phyloP scores from a whole-genome alignment of 2,888 invertebrate genomes.

The Tholera decimalis region DNA sequence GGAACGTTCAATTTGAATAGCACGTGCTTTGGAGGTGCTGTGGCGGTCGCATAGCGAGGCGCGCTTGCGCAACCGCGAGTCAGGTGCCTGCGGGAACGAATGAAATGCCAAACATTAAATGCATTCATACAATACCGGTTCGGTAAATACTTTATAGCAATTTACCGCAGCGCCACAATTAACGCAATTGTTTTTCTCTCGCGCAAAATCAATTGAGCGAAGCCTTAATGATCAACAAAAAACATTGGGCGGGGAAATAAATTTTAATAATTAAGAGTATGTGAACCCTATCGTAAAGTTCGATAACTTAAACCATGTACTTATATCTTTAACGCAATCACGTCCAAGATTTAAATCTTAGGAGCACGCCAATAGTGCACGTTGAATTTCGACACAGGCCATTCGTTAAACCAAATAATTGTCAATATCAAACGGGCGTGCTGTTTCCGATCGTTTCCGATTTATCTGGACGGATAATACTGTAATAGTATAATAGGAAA shows the following conservation, averaged over 20 bases:
- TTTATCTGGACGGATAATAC: slow-evolving; percentile 77
- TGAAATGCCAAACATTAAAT: slow-evolving; percentile 65
- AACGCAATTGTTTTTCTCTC: slow-evolving; percentile 66
- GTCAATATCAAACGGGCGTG: slow-evolving; percentile 78
- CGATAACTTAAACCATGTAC: slow-evolving; percentile 64
- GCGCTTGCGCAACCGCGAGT: slow-evolving; percentile 68
- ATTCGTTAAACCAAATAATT: slow-evolving; percentile 83
- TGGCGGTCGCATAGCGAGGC: slow-evolving; percentile 53
- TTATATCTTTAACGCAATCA: slow-evolving; percentile 76
- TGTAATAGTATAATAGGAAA: slow-evolving; percentile 81
- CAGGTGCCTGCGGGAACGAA: slow-evolving; percentile 78
- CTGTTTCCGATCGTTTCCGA: slow-evolving; percentile 82
- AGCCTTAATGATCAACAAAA: slow-evolving; percentile 64
- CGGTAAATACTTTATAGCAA: slow-evolving; percentile 61
- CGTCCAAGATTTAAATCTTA: slow-evolving; percentile 77
- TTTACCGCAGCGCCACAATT: slow-evolving; percentile 35
- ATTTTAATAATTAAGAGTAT: slow-evolving; percentile 63
- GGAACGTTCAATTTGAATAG: slow-evolving; percentile 68
- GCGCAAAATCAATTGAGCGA: slow-evolving; percentile 66
- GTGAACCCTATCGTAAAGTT: slow-evolving; percentile 57
- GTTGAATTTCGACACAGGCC: slow-evolving; percentile 77
- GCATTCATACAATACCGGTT: slow-evolving; percentile 53
- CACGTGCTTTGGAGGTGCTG: slow-evolving; percentile 70
- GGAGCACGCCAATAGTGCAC: slow-evolving; percentile 70
- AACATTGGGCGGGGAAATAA: slow-evolving; percentile 49